Conservation (phyloP, 2,113 vertebrate genomes). For the Nycticryphes semicollaris region DNA sequence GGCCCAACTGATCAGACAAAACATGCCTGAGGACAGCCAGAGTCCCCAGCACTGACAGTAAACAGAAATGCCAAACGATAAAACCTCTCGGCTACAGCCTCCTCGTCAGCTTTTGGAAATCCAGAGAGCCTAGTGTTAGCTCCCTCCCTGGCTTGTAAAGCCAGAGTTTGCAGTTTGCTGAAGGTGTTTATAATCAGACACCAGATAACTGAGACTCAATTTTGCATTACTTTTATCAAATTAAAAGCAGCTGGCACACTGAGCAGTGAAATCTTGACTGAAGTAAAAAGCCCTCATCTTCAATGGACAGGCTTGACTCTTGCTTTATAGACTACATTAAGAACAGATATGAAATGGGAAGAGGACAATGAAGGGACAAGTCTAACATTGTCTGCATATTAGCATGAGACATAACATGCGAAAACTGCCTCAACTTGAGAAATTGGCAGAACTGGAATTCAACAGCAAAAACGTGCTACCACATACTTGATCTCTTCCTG, state of each 20-base stretch:
- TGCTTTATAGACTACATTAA: neutral
- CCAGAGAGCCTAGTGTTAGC: neutral
- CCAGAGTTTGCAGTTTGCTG: neutral
- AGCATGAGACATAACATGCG: neutral
- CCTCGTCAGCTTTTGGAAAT: neutral
- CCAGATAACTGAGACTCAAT: neutral
- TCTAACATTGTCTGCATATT: neutral
- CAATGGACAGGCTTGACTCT: neutral
- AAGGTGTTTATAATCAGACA: neutral
- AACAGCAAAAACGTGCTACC: neutral
- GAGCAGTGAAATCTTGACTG: neutral
- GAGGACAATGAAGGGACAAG: neutral
- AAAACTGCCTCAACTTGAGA: neutral
- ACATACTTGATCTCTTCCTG: slow-evolving; percentile 98
- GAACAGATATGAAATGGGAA: neutral
- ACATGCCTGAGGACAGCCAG: neutral
- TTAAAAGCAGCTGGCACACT: neutral
- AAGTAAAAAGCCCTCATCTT: neutral
- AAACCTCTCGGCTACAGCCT: neutral
- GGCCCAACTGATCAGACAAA: neutral
- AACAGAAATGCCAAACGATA: neutral
- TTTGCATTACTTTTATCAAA: neutral
- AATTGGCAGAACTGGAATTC: neutral
- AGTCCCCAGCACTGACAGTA: neutral
- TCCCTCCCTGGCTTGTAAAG: neutral